These are phyloP conservation scores for Hexactinellida sp. DNA, from an alignment of 37 sponge, comb jelly and placozoan genomes.

Conservation along the genomic window DNA sequence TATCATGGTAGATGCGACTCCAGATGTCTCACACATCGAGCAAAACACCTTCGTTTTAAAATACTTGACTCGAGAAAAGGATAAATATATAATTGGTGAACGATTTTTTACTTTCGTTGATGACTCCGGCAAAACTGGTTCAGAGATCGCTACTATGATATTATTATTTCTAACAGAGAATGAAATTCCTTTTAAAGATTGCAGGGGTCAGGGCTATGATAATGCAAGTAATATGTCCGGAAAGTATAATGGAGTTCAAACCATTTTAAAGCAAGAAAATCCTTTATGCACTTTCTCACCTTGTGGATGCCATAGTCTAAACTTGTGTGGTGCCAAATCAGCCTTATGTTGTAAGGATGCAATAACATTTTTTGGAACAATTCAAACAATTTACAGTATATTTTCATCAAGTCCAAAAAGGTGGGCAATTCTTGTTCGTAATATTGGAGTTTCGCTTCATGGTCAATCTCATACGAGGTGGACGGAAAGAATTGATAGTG, in stretches of 20 bases:
- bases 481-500: neutral
- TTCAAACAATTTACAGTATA: conserved; percentile 19
- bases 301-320: conserved; percentile 20
- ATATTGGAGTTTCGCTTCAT: conserved; percentile 5
- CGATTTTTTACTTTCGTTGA: conserved; percentile 21
- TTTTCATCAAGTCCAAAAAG: conserved; percentile 22
- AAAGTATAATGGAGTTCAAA: conserved; percentile 19
- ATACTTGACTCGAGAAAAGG: neutral
- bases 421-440: conserved; percentile 20
- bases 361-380: conserved; percentile 22
- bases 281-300: conserved; percentile 17
- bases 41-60: conserved; percentile 17
- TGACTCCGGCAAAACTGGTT: no score
- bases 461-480: conserved; percentile 17
- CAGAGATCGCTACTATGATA: no score
- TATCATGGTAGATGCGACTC: conserved; percentile 25
- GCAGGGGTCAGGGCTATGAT: no score
- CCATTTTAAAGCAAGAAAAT: conserved; percentile 16
- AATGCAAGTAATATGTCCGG: no score
- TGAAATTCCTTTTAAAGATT: no score
- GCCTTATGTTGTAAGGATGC: conserved; percentile 20
- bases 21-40: conserved; percentile 21
- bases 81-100: neutral
- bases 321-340: conserved; percentile 17
- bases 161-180: no score